Percentiles rank a stretch among this genome's conserved stretches.
Evolutionary conservation across 2,888 invertebrate species (phyloP).

Genomic region (Agrochola macilenta): DNA sequence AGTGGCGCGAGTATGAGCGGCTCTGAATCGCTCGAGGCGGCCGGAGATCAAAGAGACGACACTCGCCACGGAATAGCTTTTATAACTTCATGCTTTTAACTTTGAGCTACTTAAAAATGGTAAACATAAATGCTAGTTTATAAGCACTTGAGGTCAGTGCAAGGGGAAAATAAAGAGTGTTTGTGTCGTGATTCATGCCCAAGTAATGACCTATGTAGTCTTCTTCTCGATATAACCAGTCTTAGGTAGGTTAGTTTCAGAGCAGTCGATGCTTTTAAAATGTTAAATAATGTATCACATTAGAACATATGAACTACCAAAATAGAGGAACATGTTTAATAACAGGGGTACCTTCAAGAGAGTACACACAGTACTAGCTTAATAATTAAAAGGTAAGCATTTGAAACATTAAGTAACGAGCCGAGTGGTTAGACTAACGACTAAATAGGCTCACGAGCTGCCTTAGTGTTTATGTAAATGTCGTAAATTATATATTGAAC

Average conservation of each 20-base stretch:
- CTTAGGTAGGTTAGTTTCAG: not conserved
- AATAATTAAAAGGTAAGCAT: constrained; percentile 36
- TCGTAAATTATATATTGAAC: not conserved
- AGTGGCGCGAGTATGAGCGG: too few relatives aligned
- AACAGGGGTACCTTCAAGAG: constrained; percentile 15
- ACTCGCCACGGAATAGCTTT: too few relatives aligned
- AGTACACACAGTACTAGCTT: constrained; percentile 21
- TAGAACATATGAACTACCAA: constrained; percentile 3
- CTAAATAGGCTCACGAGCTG: constrained; percentile 15
- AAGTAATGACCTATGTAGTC: too few relatives aligned
- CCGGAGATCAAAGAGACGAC: too few relatives aligned
- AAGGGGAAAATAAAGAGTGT: too few relatives aligned
- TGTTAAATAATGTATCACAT: not conserved
- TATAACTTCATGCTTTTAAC: too few relatives aligned
- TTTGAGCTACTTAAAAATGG: too few relatives aligned
- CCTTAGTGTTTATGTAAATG: not conserved
- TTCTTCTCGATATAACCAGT: not conserved
- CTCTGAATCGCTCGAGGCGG: too few relatives aligned
- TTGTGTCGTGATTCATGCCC: too few relatives aligned
- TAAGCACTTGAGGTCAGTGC: too few relatives aligned
- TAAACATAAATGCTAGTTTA: too few relatives aligned
- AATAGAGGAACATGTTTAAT: constrained; percentile 6
- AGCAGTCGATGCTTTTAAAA: not conserved
- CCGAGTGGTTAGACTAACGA: constrained; percentile 8
- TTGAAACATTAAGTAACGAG: constrained; percentile 14